These are phyloP conservation scores for Aldabrachelys gigantea DNA, from an alignment of 2,113 vertebrate genomes.

Conservation along the genomic window DNA sequence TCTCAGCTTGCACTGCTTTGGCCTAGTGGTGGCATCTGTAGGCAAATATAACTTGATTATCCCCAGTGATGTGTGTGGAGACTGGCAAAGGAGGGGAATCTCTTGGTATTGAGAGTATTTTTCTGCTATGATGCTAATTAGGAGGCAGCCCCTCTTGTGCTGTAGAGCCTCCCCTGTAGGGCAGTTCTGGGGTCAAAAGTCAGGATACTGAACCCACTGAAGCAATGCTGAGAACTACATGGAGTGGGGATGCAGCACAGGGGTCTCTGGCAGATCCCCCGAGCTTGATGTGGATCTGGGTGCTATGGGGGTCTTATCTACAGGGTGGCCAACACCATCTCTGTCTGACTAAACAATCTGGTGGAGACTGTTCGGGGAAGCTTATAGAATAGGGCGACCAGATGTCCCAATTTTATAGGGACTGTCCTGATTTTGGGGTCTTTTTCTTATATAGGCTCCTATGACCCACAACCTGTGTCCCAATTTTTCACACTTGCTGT, in stretches of 20 bases:
- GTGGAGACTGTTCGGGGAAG: not conserved
- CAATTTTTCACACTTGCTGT: too few relatives aligned
- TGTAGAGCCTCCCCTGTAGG: not conserved
- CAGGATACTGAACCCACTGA: not conserved
- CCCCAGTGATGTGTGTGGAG: not conserved
- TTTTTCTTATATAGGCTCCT: too few relatives aligned
- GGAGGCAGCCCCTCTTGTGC: not conserved
- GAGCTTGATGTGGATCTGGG: not conserved
- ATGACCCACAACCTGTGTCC: too few relatives aligned
- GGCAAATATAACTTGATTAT: not conserved
- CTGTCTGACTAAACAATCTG: slow-evolving; percentile 24
- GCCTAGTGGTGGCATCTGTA: not conserved
- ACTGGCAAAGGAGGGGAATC: not conserved
- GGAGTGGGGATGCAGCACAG: not conserved
- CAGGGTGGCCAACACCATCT: not conserved
- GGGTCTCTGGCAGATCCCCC: not conserved
- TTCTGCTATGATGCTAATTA: not conserved
- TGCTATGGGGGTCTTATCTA: not conserved
- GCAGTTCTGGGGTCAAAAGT: rapidly evolving
- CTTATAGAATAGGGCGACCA: not conserved
- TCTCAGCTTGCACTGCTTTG: not conserved
- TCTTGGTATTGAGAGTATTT: not conserved
- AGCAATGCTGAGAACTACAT: not conserved
- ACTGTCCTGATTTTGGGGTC: too few relatives aligned
- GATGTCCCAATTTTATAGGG: too few relatives aligned